phyloP scores from a whole-genome alignment of 2,113 vertebrate species.

The Emberiza fucata region DNA sequence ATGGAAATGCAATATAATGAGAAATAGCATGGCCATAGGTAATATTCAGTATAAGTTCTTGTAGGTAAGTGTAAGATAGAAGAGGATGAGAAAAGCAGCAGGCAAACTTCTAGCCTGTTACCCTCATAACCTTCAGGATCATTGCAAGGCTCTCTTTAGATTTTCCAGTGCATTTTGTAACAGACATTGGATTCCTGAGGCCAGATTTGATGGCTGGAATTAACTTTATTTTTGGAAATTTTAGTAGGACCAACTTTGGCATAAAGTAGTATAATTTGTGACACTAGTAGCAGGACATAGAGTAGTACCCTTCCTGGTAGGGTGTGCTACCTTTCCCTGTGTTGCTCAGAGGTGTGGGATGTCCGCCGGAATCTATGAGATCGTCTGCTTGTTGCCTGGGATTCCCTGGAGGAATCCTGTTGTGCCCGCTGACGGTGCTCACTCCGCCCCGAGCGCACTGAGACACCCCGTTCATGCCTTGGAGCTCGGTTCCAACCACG shows the following conservation, averaged over 20 bases:
- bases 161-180: background rate
- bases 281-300: background rate
- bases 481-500: rapidly evolving
- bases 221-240: background rate
- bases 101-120: background rate
- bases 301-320: background rate
- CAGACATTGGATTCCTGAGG: background rate
- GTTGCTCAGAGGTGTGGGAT: rapidly evolving
- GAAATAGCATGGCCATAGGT: background rate
- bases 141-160: background rate
- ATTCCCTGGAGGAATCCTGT: rapidly evolving
- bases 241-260: background rate
- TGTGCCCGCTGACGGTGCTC: rapidly evolving
- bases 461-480: rapidly evolving
- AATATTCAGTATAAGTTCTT: background rate
- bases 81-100: background rate
- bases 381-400: rapidly evolving
- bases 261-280: background rate
- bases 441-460: rapidly evolving
- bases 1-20: background rate
- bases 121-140: background rate
- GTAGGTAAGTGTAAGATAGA: background rate
- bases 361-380: rapidly evolving
- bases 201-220: background rate
- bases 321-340: background rate